Percentiles rank a stretch among this genome's conserved stretches.
Conservation (phyloP, 2,797 vertebrate genomes). For the Hydrophis major region DNA sequence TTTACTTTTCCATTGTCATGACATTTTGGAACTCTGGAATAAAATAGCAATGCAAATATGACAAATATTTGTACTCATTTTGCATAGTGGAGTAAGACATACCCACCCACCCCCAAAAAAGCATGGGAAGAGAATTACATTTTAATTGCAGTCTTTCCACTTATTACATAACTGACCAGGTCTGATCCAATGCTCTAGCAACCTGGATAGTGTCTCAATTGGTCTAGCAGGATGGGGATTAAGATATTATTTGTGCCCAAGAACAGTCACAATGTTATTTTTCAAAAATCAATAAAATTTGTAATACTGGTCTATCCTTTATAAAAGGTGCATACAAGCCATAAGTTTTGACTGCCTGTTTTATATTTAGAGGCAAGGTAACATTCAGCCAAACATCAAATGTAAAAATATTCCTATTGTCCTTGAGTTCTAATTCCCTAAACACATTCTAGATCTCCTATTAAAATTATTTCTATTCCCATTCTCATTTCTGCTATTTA, state of each 20-base stretch:
- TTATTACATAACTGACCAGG: background rate
- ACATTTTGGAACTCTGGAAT: background rate
- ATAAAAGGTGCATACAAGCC: background rate
- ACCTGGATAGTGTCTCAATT: background rate
- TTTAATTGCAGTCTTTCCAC: background rate
- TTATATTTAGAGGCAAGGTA: background rate
- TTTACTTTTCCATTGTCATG: constrained; percentile 29
- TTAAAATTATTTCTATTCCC: background rate
- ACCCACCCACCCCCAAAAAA: background rate
- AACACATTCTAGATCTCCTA: background rate
- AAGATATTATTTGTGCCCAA: background rate
- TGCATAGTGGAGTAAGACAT: background rate
- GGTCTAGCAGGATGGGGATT: background rate
- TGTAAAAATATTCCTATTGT: background rate
- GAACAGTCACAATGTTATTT: background rate
- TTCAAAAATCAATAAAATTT: background rate
- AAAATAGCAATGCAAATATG: background rate
- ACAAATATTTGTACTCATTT: background rate
- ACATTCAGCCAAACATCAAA: background rate
- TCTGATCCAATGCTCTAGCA: background rate
- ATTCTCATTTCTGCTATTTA: background rate
- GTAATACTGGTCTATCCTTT: background rate
- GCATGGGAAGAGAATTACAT: background rate
- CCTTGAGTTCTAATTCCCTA: background rate
- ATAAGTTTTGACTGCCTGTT: background rate